Percentiles rank a stretch among this genome's conserved stretches.
Evolutionary conservation across 2,113 vertebrate genomes (phyloP).

Genomic region (Trematomus loennbergii): DNA sequence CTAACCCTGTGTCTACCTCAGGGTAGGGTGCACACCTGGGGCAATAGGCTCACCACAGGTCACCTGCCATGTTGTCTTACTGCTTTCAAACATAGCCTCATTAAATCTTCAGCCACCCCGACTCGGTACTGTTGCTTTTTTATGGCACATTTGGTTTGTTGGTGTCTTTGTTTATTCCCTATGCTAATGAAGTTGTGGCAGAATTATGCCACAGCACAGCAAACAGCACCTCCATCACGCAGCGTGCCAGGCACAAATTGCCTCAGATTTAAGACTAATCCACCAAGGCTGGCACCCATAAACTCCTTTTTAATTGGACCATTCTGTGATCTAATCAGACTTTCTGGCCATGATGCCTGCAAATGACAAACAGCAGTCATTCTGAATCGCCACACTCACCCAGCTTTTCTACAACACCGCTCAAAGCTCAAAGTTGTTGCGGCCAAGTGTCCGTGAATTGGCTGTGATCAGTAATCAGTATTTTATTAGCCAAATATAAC

Average conservation of each 20-base stretch:
- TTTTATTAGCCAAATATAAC: conserved; percentile 18
- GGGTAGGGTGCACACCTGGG: conserved; percentile 8
- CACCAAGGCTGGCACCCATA: conserved; percentile 37
- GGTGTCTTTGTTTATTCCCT: conserved; percentile 26
- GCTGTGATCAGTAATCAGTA: conserved; percentile 30
- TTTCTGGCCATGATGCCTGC: conserved; percentile 29
- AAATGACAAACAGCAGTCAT: conserved; percentile 48
- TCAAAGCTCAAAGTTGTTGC: background rate
- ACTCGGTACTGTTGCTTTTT: background rate
- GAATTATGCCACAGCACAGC: conserved; percentile 15
- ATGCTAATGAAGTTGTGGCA: conserved; percentile 37
- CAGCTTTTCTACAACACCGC: background rate
- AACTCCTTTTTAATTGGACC: conserved; percentile 49
- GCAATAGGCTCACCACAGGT: conserved; percentile 6
- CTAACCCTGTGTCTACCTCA: background rate
- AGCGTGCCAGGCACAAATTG: conserved; percentile 40
- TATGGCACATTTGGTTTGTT: background rate
- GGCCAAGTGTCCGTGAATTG: conserved; percentile 1
- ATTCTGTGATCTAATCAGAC: conserved; percentile 50
- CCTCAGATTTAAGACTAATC: conserved; percentile 55
- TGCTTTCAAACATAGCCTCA: background rate
- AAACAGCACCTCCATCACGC: conserved; percentile 41
- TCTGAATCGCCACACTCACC: conserved; percentile 24
- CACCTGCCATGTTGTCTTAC: background rate
- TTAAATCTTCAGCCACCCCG: background rate